A percentile compares a stretch with the other conserved stretches of the same genome.
These are phyloP conservation scores for Dendrocincla fuliginosa DNA, from an alignment of 2,797 vertebrate genomes.

Conservation along the genomic window DNA sequence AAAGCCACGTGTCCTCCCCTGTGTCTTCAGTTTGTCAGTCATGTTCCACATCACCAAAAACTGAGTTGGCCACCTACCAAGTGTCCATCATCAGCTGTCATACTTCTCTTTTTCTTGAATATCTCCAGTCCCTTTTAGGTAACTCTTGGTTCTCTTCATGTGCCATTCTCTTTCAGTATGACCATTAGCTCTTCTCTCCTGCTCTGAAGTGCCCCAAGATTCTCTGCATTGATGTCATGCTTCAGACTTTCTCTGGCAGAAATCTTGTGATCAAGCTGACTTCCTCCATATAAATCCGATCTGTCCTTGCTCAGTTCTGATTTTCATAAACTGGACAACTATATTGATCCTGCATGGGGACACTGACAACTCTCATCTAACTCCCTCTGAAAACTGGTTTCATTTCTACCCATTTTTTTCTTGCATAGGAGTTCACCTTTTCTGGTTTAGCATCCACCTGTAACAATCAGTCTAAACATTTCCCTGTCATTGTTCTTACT, in stretches of 20 bases:
- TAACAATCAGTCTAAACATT: background rate
- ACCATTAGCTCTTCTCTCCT: background rate
- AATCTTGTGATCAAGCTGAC: background rate
- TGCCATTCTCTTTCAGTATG: background rate
- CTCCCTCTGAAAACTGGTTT: background rate
- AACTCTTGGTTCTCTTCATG: background rate
- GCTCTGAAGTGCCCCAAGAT: background rate
- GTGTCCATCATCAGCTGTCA: background rate
- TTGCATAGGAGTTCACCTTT: background rate
- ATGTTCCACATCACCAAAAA: background rate
- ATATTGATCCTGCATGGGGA: background rate
- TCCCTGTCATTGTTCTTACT: background rate
- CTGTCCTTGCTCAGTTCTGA: background rate
- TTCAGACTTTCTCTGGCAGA: background rate
- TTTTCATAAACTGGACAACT: background rate
- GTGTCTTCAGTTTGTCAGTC: background rate
- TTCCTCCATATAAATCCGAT: background rate
- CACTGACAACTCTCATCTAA: background rate
- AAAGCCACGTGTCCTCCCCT: background rate
- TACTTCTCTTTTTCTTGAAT: background rate
- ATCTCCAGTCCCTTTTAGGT: background rate
- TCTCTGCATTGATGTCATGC: background rate
- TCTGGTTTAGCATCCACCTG: background rate
- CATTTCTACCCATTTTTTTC: background rate
- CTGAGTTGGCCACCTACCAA: background rate